Conservation (phyloP, 2,797 vertebrate genomes). For the Argyrosomus regius region DNA sequence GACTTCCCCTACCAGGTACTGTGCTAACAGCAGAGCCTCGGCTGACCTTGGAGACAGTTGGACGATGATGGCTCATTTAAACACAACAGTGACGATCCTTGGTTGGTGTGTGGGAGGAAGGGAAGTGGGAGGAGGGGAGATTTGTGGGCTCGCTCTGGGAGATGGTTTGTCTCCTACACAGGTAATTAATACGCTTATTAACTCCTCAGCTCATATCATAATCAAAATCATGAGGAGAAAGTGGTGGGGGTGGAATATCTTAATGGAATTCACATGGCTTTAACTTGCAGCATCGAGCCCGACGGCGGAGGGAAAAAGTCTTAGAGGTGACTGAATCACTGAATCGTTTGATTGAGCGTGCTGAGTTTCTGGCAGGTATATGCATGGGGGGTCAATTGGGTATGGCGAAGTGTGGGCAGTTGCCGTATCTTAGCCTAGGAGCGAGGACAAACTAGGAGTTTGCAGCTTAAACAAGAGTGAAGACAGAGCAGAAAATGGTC, state of each 20-base stretch:
- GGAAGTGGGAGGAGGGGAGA: not conserved
- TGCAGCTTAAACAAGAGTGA: slow-evolving; percentile 3
- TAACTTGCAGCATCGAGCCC: slow-evolving; percentile 41
- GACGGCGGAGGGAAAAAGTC: not conserved
- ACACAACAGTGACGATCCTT: slow-evolving; percentile 20
- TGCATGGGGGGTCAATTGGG: slow-evolving; percentile 5
- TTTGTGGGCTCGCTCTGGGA: slow-evolving; percentile 53
- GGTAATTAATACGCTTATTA: slow-evolving; percentile 83
- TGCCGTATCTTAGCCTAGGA: slow-evolving; percentile 1
- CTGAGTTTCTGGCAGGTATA: slow-evolving; percentile 23
- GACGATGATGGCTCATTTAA: slow-evolving; percentile 69
- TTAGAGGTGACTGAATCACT: slow-evolving; percentile 62
- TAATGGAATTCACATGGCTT: slow-evolving; percentile 57
- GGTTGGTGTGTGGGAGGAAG: slow-evolving; percentile 37
- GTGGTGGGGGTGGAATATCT: slow-evolving; percentile 57
- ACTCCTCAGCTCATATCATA: slow-evolving; percentile 73
- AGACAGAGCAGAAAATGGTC: not conserved
- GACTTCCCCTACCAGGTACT: slow-evolving; percentile 45
- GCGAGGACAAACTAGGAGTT: slow-evolving; percentile 15
- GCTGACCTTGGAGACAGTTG: slow-evolving; percentile 64
- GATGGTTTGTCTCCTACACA: slow-evolving; percentile 73
- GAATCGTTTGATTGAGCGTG: slow-evolving; percentile 32
- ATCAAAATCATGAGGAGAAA: slow-evolving; percentile 60
- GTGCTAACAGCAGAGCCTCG: slow-evolving; percentile 42
- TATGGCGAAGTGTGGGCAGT: slow-evolving; percentile 21